phyloP scores from a whole-genome alignment of 2,113 vertebrate species.

The Mustela nigripes region DNA sequence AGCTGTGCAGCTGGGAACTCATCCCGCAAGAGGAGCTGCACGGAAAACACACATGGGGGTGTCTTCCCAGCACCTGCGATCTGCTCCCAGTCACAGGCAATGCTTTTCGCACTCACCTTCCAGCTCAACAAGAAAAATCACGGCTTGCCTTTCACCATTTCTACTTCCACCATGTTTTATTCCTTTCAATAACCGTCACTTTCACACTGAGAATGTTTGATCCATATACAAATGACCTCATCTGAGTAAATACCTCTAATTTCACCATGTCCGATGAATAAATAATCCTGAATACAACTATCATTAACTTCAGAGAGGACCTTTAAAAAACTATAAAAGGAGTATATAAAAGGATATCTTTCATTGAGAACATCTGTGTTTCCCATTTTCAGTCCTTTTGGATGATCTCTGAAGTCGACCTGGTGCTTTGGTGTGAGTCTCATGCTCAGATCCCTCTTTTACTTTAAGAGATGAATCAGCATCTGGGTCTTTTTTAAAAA shows the following conservation, averaged over 20 bases:
- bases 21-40: not conserved
- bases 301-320: not conserved
- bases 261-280: not conserved
- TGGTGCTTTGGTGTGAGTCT: not conserved
- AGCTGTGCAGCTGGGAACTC: not conserved
- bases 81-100: not conserved
- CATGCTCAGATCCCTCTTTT: not conserved
- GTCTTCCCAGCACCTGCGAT: rapidly evolving
- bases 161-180: not conserved
- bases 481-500: not conserved
- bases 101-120: not conserved
- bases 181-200: not conserved
- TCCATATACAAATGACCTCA: not conserved
- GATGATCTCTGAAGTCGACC: not conserved
- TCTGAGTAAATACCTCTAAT: not conserved
- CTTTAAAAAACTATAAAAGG: not conserved
- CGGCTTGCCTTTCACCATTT: not conserved
- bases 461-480: constrained; percentile 3
- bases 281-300: not conserved
- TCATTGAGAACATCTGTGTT: not conserved
- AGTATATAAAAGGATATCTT: not conserved
- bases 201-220: not conserved
- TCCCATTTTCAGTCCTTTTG: not conserved
- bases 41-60: rapidly evolving
- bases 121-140: not conserved